Conservation (phyloP, 2,888 invertebrate species). For the Drosophila ezoana region DNA sequence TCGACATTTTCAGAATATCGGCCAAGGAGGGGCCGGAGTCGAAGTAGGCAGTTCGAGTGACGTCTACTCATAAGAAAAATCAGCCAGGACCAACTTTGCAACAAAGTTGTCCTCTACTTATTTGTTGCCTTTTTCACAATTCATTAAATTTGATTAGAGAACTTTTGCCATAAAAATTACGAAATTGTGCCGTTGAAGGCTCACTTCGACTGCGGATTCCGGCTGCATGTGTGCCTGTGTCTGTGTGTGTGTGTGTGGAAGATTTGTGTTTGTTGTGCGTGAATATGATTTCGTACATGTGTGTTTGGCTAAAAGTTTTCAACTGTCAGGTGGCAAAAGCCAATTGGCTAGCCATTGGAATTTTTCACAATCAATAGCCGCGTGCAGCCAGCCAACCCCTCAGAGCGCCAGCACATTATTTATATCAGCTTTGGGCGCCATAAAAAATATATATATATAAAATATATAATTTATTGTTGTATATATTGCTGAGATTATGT, state of each 20-base stretch:
- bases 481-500: not conserved
- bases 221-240: constrained; percentile 29
- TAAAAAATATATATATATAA: constrained; percentile 1
- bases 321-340: constrained; percentile 79
- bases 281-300: constrained; percentile 77
- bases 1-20: constrained; percentile 23
- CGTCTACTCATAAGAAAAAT: constrained; percentile 76
- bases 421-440: constrained; percentile 28
- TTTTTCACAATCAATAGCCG: constrained; percentile 69
- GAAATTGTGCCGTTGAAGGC: constrained; percentile 82
- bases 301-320: constrained; percentile 64
- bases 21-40: not conserved
- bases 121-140: constrained; percentile 82
- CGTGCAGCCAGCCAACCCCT: not conserved
- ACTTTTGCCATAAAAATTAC: constrained; percentile 82
- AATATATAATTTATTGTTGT: not conserved
- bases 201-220: constrained; percentile 62
- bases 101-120: constrained; percentile 76
- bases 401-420: constrained; percentile 28
- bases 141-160: constrained; percentile 82
- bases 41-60: constrained; percentile 39
- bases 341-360: constrained; percentile 68
- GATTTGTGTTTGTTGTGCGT: constrained; percentile 79
- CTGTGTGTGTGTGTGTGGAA: constrained; percentile 40
- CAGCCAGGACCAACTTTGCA: constrained; percentile 73